These are phyloP conservation scores for Drosophila arawakana DNA, from an alignment of 1,140 invertebrate species.

Conservation along the genomic window DNA sequence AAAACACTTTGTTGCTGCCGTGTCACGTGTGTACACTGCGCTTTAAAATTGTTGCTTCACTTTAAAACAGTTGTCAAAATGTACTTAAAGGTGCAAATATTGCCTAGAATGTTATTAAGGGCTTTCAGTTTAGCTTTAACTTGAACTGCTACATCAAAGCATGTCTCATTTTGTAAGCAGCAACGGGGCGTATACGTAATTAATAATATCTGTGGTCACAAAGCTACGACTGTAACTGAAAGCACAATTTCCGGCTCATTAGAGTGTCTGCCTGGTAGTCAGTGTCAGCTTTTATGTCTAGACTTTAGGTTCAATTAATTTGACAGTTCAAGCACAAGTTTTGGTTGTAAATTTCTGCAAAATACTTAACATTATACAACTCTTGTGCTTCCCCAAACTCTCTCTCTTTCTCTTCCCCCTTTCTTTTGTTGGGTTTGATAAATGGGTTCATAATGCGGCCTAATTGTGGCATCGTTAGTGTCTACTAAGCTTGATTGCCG, in stretches of 20 bases:
- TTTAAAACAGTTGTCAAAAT: constrained; percentile 10
- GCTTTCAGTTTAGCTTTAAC: too few relatives aligned
- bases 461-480: constrained; percentile 73
- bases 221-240: constrained; percentile 2
- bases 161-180: neutral
- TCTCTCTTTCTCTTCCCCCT: neutral
- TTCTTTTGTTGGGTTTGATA: constrained; percentile 43
- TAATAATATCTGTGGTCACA: constrained; percentile 42
- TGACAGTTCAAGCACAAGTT: constrained; percentile 19
- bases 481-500: constrained; percentile 49
- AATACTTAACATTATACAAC: constrained; percentile 37
- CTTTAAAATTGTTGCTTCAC: constrained; percentile 6
- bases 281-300: constrained; percentile 19
- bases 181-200: constrained; percentile 43
- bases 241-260: constrained; percentile 55
- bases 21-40: constrained; percentile 2
- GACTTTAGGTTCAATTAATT: constrained; percentile 45
- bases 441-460: constrained; percentile 73
- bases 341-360: constrained; percentile 32
- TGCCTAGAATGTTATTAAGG: neutral
- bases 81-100: neutral
- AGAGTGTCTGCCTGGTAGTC: constrained; percentile 1
- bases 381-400: neutral
- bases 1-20: constrained; percentile 42
- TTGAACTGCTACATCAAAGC: constrained; percentile 17